Conservation (phyloP, 2,888 invertebrate genomes). For the Brachyptera putata region DNA sequence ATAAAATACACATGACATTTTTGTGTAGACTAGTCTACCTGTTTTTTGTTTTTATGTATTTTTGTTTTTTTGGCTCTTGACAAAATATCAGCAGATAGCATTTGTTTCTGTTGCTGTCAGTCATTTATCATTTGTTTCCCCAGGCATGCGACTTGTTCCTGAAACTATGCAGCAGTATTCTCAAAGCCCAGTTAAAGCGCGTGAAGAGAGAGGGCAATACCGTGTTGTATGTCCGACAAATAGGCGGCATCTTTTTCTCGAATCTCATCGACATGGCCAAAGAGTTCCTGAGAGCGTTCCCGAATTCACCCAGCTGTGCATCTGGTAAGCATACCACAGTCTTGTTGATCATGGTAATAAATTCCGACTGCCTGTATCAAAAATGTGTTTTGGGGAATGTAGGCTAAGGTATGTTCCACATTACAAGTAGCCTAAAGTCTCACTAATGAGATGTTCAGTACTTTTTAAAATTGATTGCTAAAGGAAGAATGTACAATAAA, state of each 20-base stretch:
- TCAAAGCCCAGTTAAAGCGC: slow-evolving; percentile 75
- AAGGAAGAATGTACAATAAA: too few species aligned
- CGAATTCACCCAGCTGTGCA: slow-evolving; percentile 66
- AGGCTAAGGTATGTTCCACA: too few species aligned
- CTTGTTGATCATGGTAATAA: too few species aligned
- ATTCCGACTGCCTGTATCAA: too few species aligned
- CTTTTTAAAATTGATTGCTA: too few species aligned
- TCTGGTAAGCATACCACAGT: slow-evolving; percentile 62
- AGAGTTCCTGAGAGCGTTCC: slow-evolving; percentile 78
- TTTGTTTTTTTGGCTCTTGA: too few species aligned
- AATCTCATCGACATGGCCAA: slow-evolving; percentile 70
- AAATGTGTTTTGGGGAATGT: too few species aligned
- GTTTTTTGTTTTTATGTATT: too few species aligned
- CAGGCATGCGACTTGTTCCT: slow-evolving; percentile 80
- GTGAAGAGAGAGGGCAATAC: slow-evolving; percentile 78
- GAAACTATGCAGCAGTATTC: slow-evolving; percentile 73
- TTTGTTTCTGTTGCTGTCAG: background rate
- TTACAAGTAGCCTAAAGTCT: too few species aligned
- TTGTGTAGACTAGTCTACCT: too few species aligned
- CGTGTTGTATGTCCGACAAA: slow-evolving; percentile 71
- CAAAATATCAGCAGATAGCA: background rate
- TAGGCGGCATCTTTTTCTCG: slow-evolving; percentile 79
- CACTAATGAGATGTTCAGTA: too few species aligned
- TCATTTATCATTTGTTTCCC: slow-evolving; percentile 31
- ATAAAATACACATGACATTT: too few species aligned